Evolutionary conservation across 1,140 invertebrate species (phyloP), one percentile per base, ranked within the genome.

Genomic region (Bombus waltoni): DNA sequence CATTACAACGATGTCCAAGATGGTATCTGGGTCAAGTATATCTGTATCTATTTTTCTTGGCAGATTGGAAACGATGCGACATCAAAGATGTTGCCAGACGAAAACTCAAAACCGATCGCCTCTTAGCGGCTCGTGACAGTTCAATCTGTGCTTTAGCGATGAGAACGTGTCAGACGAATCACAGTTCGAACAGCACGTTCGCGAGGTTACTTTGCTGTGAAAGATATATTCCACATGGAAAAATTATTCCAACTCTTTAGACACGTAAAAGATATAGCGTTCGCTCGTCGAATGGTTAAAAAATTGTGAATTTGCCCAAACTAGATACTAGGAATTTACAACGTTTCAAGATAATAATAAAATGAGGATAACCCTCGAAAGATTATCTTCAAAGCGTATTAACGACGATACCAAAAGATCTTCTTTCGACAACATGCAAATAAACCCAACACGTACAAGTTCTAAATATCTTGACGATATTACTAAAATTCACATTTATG

Each of bases 51-150:
- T 11, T 9, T 25, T 15, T 53, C 10, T 4, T 25, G 1, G 32
- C 3, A 8, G n/a, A 22, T 75, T 53, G 10, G 2, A 15, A 68
- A 9, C 15, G 13, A 11, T n/a, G 32, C 0, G 32, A n/a, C 35
- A 35, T 10, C 22, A 18, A 79, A 47, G n/a, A 28, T 65, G 10
- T 10, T 2, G 32, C 3, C 4, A 0, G n/a, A 18, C 9, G 38
- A 18, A 47, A 44, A 47, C 38, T 65, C 77, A 62, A 66, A 35
- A 68, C 25, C 35, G 81, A 75, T 83, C 53, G 81, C 59, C 59
- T 83, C 68, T 77, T 65, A 57, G 1, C 25, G 22, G 32, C 32
- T 57, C 35, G 15, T 15, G 81, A 83, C 81, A 75, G 57, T 38
- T 25, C 72, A 62, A 77, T 68, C 53, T 83, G 72, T 77, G 35